Base-by-base conservation (phyloP, 2,888 invertebrate species). In the Tipula confusa region DNA sequence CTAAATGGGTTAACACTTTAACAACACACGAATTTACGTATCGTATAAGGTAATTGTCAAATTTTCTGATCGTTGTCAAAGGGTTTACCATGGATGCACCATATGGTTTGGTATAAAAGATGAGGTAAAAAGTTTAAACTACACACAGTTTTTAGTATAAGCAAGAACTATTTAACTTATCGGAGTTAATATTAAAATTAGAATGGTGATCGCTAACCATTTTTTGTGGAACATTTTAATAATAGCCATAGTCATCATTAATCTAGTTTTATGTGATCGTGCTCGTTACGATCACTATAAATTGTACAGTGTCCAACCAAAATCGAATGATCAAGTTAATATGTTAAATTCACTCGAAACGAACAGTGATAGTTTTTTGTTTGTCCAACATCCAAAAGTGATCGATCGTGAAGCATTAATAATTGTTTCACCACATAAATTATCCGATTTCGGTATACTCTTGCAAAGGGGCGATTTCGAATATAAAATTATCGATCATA, bases 401-500 rank as follows among this genome's bases (percentile, higher is more conserved):
- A 18, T 83, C 18, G 36, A 82, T 24, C 64, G 64, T 24, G 64
- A 64, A 9, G 64, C 38, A 7, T 28, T 29, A 4, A 18, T 84
- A 6, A 80, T 84, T 24, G 84, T 84, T 0, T 33, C 84, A 29
- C 84, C 84, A 1, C 83, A 84, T 28, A 83, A 82, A 3, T 13
- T 81, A 24, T 7, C 15, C n/a, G 84, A 84, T 2, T 83, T 84
- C 13, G 82, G 18, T 86, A 28, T 84, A 87, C 29, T 85, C 87
- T 28, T 89, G 84, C 84, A 85, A 15, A 33, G 84, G 24, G 85
- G 85, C 31, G 85, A 86, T 2, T 84, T 88, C 3, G 81, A 86
- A 5, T 87, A 87, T 85, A 84, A 86, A 83, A 85, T 87, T 0
- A 87, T 87, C 84, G 87, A 90, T 79, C 85, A 88, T 7, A 86